A percentile compares a stretch with the other conserved stretches of the same genome.
Conservation (phyloP, 2,797 vertebrate genomes). For the Decapterus maruadsi region DNA sequence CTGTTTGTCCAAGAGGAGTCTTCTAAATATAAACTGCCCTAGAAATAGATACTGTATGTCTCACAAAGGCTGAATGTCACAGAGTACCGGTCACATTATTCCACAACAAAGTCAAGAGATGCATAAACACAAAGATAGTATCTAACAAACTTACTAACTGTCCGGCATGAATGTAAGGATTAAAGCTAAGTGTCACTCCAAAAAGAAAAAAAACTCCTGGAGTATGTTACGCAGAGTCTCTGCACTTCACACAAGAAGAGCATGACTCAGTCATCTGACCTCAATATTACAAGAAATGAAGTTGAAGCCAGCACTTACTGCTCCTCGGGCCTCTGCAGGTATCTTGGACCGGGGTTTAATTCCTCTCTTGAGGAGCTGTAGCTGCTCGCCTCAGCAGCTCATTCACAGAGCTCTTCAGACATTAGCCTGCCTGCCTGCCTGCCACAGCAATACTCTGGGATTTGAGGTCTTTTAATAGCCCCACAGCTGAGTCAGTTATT, state of each 20-base stretch:
- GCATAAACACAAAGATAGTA: not conserved
- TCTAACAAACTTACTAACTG: not conserved
- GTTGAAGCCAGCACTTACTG: constrained; percentile 45
- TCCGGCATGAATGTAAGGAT: not conserved
- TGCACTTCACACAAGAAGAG: not conserved
- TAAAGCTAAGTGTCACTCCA: not conserved
- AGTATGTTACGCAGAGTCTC: not conserved
- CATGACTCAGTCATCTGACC: constrained; percentile 5
- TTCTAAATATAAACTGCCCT: constrained; percentile 79
- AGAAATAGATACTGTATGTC: constrained; percentile 60
- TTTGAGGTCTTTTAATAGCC: constrained; percentile 85
- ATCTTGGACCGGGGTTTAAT: constrained; percentile 26
- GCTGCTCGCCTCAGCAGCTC: constrained; percentile 54
- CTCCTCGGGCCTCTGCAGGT: constrained; percentile 33
- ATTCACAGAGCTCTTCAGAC: constrained; percentile 42
- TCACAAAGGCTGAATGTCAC: constrained; percentile 46
- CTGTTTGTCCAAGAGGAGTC: constrained; percentile 53
- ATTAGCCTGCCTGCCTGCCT: constrained; percentile 33
- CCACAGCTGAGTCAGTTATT: constrained; percentile 81
- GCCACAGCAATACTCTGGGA: constrained; percentile 59
- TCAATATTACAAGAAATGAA: constrained; percentile 5
- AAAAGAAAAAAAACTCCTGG: not conserved
- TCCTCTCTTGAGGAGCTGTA: constrained; percentile 46
- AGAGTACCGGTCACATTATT: constrained; percentile 1
- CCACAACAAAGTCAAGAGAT: constrained; percentile 16